These are phyloP conservation scores for Cataglyphis livida DNA, from an alignment of 2,888 invertebrate species.

Conservation along the genomic window DNA sequence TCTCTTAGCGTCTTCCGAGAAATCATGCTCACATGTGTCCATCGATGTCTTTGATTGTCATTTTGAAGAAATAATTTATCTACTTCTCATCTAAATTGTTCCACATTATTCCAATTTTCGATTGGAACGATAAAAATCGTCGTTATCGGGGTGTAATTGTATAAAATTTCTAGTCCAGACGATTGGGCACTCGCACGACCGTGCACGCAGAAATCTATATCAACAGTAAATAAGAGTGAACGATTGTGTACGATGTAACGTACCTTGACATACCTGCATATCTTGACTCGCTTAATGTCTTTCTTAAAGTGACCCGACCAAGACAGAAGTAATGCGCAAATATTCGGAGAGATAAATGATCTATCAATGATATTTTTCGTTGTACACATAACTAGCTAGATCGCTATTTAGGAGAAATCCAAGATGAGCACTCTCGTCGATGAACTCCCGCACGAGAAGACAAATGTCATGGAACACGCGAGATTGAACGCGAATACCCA, in stretches of 20 bases:
- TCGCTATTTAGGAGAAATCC: background rate
- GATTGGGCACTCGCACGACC: background rate
- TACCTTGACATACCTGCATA: constrained; percentile 18
- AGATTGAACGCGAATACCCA: constrained; percentile 48
- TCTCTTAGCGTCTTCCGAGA: constrained; percentile 60
- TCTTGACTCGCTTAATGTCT: background rate
- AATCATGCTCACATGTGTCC: constrained; percentile 12
- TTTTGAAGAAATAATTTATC: constrained; percentile 31
- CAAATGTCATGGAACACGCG: constrained; percentile 49
- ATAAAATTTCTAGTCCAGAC: background rate
- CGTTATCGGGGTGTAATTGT: background rate
- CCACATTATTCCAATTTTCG: background rate
- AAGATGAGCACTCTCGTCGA: constrained; percentile 20
- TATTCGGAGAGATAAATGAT: background rate
- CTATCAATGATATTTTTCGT: background rate
- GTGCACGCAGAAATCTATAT: background rate
- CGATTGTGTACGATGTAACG: constrained; percentile 1
- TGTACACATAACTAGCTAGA: background rate
- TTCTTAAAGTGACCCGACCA: background rate
- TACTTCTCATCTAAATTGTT: background rate
- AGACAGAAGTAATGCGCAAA: background rate
- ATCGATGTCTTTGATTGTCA: constrained; percentile 5
- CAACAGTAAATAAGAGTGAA: background rate
- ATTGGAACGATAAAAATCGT: background rate
- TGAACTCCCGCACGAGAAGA: constrained; percentile 42